Base-by-base conservation (phyloP, 2,888 invertebrate species). In the Parapristionchus giblindavisi region DNA sequence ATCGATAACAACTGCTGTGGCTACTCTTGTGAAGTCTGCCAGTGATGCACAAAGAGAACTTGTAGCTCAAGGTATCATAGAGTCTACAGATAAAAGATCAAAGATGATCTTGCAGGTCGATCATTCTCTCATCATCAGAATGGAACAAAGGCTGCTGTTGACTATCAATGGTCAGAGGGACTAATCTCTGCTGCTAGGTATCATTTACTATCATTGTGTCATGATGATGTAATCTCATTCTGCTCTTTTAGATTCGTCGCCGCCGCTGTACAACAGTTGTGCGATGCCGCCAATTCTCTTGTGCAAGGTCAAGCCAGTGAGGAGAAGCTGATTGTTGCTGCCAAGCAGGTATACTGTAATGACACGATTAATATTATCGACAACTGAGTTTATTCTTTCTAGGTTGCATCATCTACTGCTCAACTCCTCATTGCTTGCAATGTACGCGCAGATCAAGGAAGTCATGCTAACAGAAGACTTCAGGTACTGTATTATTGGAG, bases 401-500 rank as follows among this genome's bases (percentile, higher is more conserved):
- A 85, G 90, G 96, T 99, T 11, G 98, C 99, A 6, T 94, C 95
- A 70, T 95, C 95, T 1, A 99, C 99, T 0, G 99, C 99, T 0
- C 98, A 98, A 88, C 91, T 99, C 75, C 90, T 99, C 72, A 96
- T 99, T 61, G 98, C 99, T 0, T 99, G 99, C 90, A 96, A 97
- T 91, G 97, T 99, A 76, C 98, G 98, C 89, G 96, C 98, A 0
- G 98, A 98, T 90, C 94, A 95, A 1, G 94, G 95, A 77, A 95
- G 96, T 8, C 94, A 95, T 83, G 93, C 95, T 8, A 97, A 96
- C 68, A 93, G 94, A 61, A 92, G 97, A 17, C 91, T 98, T 52
- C 92, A 92, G 89, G 91, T 60, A 58, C 61, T 38, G 61, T 61
- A 38, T 32, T 11, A 27, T 17, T n/a, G 24, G 52, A 29, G 38